Evolutionary conservation across 2,113 vertebrate genomes (phyloP).

Genomic region (Cyphomyrus plagiostoma): DNA sequence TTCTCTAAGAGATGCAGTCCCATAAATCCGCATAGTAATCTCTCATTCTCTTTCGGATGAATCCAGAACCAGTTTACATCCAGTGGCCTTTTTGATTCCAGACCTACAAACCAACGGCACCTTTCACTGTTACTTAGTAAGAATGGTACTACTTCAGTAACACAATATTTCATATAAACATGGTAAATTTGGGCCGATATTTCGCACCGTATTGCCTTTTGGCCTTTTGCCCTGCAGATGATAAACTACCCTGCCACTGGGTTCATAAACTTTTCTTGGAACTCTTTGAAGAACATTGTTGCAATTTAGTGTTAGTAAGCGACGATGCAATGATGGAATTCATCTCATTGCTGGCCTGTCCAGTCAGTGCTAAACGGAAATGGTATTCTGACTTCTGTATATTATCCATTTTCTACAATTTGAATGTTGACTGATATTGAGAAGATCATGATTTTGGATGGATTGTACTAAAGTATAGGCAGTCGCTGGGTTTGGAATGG

Average conservation of each 20-base stretch:
- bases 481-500: background rate
- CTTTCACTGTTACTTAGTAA: background rate
- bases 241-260: background rate
- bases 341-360: slow-evolving; percentile 37
- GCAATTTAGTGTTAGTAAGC: background rate
- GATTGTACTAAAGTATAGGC: background rate
- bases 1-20: background rate
- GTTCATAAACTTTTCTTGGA: background rate
- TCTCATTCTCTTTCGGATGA: background rate
- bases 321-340: background rate
- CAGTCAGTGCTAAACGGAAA: slow-evolving; percentile 35
- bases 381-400: slow-evolving; percentile 37
- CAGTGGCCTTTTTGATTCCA: background rate
- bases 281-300: background rate
- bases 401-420: slow-evolving; percentile 35
- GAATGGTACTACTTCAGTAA: background rate
- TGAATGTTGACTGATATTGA: slow-evolving; percentile 34
- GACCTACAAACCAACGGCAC: background rate
- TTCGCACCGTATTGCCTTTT: background rate
- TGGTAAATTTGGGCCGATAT: background rate
- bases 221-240: background rate
- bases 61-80: background rate
- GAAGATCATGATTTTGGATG: slow-evolving; percentile 13
- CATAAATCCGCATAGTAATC: background rate
- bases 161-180: background rate